Conservation (phyloP, 2,113 vertebrate species). For the Ammodramus savannarum region DNA sequence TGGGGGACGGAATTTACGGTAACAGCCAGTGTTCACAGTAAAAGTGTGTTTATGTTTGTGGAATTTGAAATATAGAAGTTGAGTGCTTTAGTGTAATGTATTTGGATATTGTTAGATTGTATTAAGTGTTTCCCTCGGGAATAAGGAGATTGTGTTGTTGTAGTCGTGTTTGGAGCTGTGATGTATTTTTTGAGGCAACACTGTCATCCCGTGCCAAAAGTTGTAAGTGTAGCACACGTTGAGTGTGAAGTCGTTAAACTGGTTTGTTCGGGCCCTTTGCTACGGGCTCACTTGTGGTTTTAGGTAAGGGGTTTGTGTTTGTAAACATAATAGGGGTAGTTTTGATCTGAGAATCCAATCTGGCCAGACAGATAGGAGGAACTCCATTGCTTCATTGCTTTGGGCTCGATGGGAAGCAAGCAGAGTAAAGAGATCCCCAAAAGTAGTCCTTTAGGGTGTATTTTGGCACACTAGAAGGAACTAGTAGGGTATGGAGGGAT, state of each 20-base stretch:
- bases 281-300: too few relatives aligned
- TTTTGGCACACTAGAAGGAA: not conserved
- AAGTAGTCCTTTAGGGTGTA: not conserved
- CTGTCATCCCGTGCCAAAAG: too few relatives aligned
- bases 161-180: too few relatives aligned
- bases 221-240: not conserved
- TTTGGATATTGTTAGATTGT: not conserved
- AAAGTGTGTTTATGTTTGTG: too few relatives aligned
- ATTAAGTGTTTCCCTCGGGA: not conserved
- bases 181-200: too few relatives aligned
- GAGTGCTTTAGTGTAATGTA: too few relatives aligned
- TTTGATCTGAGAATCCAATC: not conserved
- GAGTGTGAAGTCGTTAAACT: not conserved
- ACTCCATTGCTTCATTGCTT: not conserved
- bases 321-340: not conserved
- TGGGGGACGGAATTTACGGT: too few relatives aligned
- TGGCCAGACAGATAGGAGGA: not conserved
- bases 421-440: not conserved
- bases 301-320: too few relatives aligned
- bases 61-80: too few relatives aligned
- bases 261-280: not conserved
- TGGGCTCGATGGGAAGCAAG: not conserved
- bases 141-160: not conserved
- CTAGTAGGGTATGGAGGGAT: not conserved
- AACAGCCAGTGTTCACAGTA: fast-evolving